phyloP scores from a whole-genome alignment of 2,888 invertebrate species.

The Leucozona laternaria region DNA sequence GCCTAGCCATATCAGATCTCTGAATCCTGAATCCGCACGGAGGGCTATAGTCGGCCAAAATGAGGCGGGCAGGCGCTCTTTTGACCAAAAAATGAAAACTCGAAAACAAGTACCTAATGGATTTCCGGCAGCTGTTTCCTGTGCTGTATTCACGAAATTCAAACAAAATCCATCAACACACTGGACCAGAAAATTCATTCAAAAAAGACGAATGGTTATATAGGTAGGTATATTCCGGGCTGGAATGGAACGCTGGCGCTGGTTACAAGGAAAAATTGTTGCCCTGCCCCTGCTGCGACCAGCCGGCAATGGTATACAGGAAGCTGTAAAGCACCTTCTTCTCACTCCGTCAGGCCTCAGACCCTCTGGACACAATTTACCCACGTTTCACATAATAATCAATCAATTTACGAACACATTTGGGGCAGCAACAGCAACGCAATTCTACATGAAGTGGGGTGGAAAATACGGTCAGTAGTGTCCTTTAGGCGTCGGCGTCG shows the following conservation, averaged over 20 bases:
- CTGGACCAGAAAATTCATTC: conserved; percentile 47
- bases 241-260: neutral
- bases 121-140: conserved; percentile 76
- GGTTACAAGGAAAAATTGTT: neutral
- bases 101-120: conserved; percentile 73
- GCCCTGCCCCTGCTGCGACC: neutral
- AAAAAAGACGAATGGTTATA: conserved; percentile 1
- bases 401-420: conserved; percentile 70
- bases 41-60: neutral
- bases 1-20: neutral
- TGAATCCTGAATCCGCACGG: neutral
- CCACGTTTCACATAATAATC: conserved; percentile 72
- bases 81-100: conserved; percentile 52
- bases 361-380: conserved; percentile 51
- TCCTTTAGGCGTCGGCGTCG: conserved; percentile 3
- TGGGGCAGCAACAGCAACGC: conserved; percentile 24
- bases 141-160: conserved; percentile 65
- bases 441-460: conserved; percentile 30
- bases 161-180: conserved; percentile 72
- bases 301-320: conserved; percentile 5
- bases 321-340: conserved; percentile 33
- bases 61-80: neutral
- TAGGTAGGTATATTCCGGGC: neutral
- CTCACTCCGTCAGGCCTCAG: neutral
- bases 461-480: conserved; percentile 31